Evolutionary conservation across 2,888 invertebrate genomes (phyloP).

Genomic region (Nomada ferruginata): DNA sequence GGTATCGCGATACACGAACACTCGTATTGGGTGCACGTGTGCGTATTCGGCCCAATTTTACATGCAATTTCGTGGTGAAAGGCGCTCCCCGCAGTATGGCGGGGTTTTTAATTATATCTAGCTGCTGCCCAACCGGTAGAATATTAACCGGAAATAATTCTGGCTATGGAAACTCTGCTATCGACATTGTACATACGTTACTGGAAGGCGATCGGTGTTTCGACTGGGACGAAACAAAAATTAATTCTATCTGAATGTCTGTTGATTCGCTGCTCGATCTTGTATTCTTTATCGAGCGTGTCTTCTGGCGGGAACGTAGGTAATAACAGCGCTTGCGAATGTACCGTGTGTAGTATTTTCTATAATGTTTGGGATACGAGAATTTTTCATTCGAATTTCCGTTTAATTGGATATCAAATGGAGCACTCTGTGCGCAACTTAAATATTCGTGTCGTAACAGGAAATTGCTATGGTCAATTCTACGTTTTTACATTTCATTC

Average conservation of each 20-base stretch:
- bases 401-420: not conserved
- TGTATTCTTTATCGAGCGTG: constrained; percentile 7
- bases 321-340: constrained; percentile 12
- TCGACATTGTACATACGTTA: constrained; percentile 62
- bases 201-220: constrained; percentile 42
- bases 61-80: constrained; percentile 72
- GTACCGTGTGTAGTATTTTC: too few species aligned
- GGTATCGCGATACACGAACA: constrained; percentile 62
- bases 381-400: not conserved
- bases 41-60: constrained; percentile 70
- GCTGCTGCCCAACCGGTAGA: constrained; percentile 49
- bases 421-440: not conserved
- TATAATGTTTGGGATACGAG: too few species aligned
- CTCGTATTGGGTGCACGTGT: constrained; percentile 21
- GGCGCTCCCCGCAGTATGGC: constrained; percentile 51
- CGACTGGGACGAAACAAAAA: constrained; percentile 54
- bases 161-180: constrained; percentile 61
- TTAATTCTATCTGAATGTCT: constrained; percentile 38
- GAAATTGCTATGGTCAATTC: not conserved
- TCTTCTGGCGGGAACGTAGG: constrained; percentile 5
- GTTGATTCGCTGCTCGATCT: not conserved
- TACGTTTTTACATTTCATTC: not conserved
- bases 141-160: constrained; percentile 75
- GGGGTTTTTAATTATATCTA: constrained; percentile 73
- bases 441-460: not conserved